Percentiles rank a stretch among this genome's conserved stretches.
Evolutionary conservation across 2,113 vertebrate species (phyloP).

Genomic region (Oncorhynchus masou): DNA sequence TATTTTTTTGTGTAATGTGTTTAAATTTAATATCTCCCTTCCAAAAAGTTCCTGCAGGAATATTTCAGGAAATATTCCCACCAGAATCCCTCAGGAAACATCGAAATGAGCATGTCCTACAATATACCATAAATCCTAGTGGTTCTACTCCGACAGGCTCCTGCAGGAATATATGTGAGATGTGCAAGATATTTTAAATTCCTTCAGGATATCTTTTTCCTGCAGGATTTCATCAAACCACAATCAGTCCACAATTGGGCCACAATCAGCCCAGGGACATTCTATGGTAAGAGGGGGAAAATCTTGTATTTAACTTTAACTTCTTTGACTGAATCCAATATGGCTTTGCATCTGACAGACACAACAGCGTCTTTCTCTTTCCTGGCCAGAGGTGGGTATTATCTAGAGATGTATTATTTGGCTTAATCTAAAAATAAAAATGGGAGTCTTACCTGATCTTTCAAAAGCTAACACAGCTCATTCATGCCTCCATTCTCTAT

Average conservation of each 20-base stretch:
- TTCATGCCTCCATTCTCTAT: slow-evolving; percentile 37
- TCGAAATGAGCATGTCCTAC: too few relatives aligned
- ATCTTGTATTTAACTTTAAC: slow-evolving; percentile 52
- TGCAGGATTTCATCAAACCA: not conserved
- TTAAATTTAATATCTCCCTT: too few relatives aligned
- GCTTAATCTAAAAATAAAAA: slow-evolving; percentile 41
- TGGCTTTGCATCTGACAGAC: slow-evolving; percentile 33
- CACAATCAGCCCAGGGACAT: slow-evolving; percentile 8
- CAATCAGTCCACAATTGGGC: slow-evolving; percentile 8
- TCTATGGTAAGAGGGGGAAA: slow-evolving; percentile 13
- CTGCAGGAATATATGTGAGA: too few relatives aligned
- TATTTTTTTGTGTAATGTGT: too few relatives aligned
- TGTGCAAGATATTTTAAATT: too few relatives aligned
- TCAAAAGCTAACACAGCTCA: slow-evolving; percentile 41
- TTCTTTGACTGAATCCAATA: slow-evolving; percentile 40
- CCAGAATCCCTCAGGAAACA: too few relatives aligned
- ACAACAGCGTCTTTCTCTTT: slow-evolving; percentile 34
- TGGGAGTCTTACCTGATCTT: slow-evolving; percentile 42
- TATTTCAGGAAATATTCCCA: too few relatives aligned
- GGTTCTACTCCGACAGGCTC: too few relatives aligned
- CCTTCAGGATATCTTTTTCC: too few relatives aligned
- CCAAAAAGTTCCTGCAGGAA: too few relatives aligned
- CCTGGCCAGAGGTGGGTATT: slow-evolving; percentile 52
- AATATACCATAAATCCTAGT: too few relatives aligned
- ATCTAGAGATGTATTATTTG: slow-evolving; percentile 58